Conservation (phyloP, 2,797 vertebrate species). For the Sebastes minor region DNA sequence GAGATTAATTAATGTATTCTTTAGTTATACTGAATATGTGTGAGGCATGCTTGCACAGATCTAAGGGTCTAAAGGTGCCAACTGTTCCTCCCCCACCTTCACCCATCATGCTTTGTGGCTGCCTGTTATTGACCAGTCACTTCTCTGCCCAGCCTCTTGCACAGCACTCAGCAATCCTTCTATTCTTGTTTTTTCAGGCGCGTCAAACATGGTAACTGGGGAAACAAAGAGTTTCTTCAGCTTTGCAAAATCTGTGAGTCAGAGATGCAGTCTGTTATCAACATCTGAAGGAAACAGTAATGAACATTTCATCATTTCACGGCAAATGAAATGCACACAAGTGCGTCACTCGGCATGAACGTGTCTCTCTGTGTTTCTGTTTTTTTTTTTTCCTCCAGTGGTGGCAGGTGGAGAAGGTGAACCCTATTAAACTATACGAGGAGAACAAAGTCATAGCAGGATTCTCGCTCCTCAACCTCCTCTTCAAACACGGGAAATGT, state of each 20-base stretch:
- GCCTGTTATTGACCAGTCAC: constrained; percentile 45
- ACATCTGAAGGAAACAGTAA: constrained; percentile 39
- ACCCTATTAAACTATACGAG: constrained; percentile 98
- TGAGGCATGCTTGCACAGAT: constrained; percentile 45
- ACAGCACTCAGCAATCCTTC: constrained; percentile 56
- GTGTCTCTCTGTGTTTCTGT: constrained; percentile 8
- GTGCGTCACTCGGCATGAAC: constrained; percentile 4
- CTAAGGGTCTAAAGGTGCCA: constrained; percentile 49
- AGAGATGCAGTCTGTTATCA: constrained; percentile 50
- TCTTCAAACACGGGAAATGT: constrained; percentile 94
- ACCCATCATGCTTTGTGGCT: constrained; percentile 26
- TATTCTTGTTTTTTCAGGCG: constrained; percentile 87
- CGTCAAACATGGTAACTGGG: constrained; percentile 98
- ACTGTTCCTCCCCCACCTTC: constrained; percentile 20
- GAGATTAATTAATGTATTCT: constrained; percentile 10
- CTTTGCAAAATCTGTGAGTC: constrained; percentile 98
- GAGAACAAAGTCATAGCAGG: constrained; percentile 99
- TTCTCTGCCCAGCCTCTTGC: constrained; percentile 35
- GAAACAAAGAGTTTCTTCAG: constrained; percentile 99
- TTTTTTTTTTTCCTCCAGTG: constrained; percentile 81
- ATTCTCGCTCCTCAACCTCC: constrained; percentile 96
- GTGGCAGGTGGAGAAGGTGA: constrained; percentile 99
- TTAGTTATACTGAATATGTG: constrained; percentile 34
- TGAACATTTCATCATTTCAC: constrained; percentile 49
- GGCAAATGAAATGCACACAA: constrained; percentile 8